These are phyloP conservation scores for Rhamphomyia laevipes DNA, from an alignment of 2,888 invertebrate genomes.

Conservation along the genomic window DNA sequence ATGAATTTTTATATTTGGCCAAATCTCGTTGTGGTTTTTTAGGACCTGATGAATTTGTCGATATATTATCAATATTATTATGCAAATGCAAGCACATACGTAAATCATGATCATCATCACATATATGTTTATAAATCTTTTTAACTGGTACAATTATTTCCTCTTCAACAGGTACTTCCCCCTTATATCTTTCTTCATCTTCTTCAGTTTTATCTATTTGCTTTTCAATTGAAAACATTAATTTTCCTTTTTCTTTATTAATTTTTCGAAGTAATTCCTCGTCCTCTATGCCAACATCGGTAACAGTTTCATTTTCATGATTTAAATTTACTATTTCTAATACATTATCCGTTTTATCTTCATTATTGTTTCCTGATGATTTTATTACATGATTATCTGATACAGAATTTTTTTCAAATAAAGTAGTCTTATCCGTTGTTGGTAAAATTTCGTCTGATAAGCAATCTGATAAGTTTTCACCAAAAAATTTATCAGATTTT, in stretches of 20 bases:
- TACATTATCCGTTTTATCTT: background rate
- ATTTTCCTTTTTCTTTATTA: conserved; percentile 9
- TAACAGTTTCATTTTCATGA: background rate
- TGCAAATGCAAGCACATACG: conserved; percentile 1
- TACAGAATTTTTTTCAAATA: background rate
- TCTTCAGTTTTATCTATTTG: conserved; percentile 3
- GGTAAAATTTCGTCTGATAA: background rate
- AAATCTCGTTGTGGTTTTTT: conserved; percentile 19
- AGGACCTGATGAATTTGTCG: conserved; percentile 8
- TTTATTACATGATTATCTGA: background rate
- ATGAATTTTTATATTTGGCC: conserved; percentile 12
- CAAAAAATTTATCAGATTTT: conserved; percentile 20
- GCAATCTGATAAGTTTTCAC: conserved; percentile 16
- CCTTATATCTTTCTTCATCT: conserved; percentile 7
- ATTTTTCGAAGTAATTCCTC: conserved; percentile 7
- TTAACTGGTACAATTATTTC: conserved; percentile 13
- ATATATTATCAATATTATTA: background rate
- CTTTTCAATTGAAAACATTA: conserved; percentile 8
- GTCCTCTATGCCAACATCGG: background rate
- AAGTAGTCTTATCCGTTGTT: background rate
- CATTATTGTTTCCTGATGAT: background rate
- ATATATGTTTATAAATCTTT: conserved; percentile 9
- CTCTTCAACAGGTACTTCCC: conserved; percentile 15
- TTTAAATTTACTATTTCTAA: background rate
- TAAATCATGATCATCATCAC: conserved; percentile 14